Base-by-base conservation (phyloP, 2,113 vertebrate species). In the Chrysochloris asiatica region DNA sequence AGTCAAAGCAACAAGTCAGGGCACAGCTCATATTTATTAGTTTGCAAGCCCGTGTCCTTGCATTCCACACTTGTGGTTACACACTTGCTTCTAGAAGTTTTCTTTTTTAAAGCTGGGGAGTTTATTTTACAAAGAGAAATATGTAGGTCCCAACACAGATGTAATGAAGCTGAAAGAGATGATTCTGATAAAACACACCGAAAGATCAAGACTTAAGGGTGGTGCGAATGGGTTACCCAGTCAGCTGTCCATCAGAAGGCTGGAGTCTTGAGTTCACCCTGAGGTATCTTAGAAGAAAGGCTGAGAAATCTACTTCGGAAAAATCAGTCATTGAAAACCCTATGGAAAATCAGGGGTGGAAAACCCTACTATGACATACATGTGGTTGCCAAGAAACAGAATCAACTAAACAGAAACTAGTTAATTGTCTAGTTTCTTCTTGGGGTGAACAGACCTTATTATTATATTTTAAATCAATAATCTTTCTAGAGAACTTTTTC, bases 91-190 rank as follows among this genome's bases (percentile, higher is more conserved):
- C 33, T 77, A 65, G 78, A 85, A 36, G 67, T 22, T 38, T 69
- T 69, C 21, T 69, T 69, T 69, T 69, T 69, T 38, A 69, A 69
- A 38, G 38, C 9, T 38, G 38, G 30, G 17, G 33, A 36, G 24
- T 52, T 89, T 71, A 24, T 82, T 91, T 87, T 83, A 50, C 86
- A 94, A 91, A 75, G 1, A 63, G 90, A 93, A 93, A 93, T 6
- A 63, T 10, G 19, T 4, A 48, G 28, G 10, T 95, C 50, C 50
- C 83, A 38, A 65, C 76, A 41, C 41, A 84, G 75, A 85, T 28
- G 17, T 61, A 38, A 33, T 38, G 30, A 76, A 52, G n/a, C 24
- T 52, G 73, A 95, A 50, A 43, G 24, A 48, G 80, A 59, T 54
- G 69, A 41, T 43, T 80, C 43, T 75, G 79, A 83, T 48, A 56